Base-by-base conservation (phyloP, 2,797 vertebrate species). In the Catamblyrhynchus diadema region DNA sequence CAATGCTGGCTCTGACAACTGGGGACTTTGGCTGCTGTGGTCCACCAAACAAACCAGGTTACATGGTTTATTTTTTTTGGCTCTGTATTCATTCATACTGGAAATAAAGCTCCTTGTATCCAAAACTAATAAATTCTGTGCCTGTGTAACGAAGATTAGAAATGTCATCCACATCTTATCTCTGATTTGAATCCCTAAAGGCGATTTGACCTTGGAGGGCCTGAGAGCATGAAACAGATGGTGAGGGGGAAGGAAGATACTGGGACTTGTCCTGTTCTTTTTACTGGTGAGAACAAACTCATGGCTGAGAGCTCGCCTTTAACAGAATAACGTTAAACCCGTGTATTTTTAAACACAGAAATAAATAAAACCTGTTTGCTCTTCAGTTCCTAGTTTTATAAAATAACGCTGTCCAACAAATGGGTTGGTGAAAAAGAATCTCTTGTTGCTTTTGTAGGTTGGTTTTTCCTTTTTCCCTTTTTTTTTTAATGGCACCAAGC, bases 111-210 rank as follows among this genome's bases (percentile, higher is more conserved):
- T 92, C 8, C 33, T 82, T 81, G 25, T 69, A 53, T 81, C 82
- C 72, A 87, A 92, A 94, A 88, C 47, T 65, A 95, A 91, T 92
- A 95, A 94, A 90, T 80, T 90, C 59, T 72, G 33, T 94, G 78
- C 72, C 80, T 90, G 39, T 72, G 81, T 84, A 86, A 74, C 24
- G 72, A 88, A 95, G 83, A 94, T 91, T 90, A 92, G 91, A 91
- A 96, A 71, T 88, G 86, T 92, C 69, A 81, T 77, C 61, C 39
- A 21, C 53, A 72, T 91, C 42, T 94, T 94, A 94, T 75, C 79
- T 91, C 87, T 54, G 69, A 91, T 79, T 87, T 79, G 93, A 95
- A 91, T 95, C 73, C 80, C 59, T 88, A 78, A 88, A 94, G 86
- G 85, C 32, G 2, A 73, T 94, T 95, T 96, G 90, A 93, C 92